Conservation (phyloP, 2,113 vertebrate species). For the Gulo gulo region DNA sequence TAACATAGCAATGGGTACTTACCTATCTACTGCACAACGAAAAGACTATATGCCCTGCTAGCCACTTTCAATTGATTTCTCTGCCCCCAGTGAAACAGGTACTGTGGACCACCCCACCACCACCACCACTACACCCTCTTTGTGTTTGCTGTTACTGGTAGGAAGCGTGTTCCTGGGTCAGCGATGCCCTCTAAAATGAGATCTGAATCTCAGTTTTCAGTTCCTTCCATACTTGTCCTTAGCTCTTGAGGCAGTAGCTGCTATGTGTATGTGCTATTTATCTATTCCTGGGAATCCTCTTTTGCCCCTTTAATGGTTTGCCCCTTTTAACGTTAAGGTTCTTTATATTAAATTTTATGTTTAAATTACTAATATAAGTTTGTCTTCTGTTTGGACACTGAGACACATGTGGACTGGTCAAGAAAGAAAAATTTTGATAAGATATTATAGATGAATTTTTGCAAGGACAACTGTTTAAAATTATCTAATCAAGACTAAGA, state of each 20-base stretch:
- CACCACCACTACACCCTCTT: neutral
- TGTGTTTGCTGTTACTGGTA: neutral
- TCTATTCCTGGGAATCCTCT: neutral
- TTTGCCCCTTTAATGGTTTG: neutral
- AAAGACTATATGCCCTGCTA: neutral
- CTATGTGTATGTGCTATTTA: neutral
- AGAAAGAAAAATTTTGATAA: neutral
- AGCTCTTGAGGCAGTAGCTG: neutral
- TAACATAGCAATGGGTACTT: neutral
- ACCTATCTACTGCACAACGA: rapidly evolving
- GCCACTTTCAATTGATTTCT: neutral
- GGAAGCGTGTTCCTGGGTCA: neutral
- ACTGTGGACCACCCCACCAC: neutral
- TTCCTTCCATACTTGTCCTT: neutral
- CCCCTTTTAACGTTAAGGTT: neutral
- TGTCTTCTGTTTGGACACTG: neutral
- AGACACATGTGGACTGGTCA: neutral
- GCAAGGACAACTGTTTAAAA: neutral
- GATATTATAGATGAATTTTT: neutral
- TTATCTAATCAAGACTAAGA: neutral
- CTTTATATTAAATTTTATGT: neutral
- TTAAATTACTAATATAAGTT: neutral
- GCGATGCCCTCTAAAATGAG: neutral
- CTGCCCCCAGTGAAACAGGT: neutral
- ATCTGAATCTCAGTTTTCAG: neutral